Evolutionary conservation across 2,797 vertebrate species (phyloP).

Genomic region (Hydrocynus forskahlii): DNA sequence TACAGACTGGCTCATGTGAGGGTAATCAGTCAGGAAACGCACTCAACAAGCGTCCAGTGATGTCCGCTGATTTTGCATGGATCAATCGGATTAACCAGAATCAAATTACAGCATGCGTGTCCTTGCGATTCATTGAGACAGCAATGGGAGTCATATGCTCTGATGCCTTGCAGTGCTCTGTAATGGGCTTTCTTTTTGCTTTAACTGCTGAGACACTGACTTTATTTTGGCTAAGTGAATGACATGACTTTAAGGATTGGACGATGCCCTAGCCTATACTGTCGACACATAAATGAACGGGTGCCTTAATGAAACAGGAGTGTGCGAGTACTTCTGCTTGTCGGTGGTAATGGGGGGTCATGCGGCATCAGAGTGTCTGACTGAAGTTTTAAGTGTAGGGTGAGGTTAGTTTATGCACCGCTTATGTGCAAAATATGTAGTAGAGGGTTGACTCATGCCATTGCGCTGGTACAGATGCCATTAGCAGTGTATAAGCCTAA

Average conservation of each 20-base stretch:
- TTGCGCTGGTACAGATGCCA: not conserved
- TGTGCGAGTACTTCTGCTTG: not conserved
- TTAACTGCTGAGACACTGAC: not conserved
- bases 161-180: constrained; percentile 9
- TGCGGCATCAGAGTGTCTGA: constrained; percentile 19
- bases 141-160: constrained; percentile 33
- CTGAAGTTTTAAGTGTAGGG: constrained; percentile 35
- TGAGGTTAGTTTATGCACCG: constrained; percentile 15
- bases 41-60: constrained; percentile 56
- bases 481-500: constrained; percentile 3
- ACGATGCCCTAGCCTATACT: not conserved
- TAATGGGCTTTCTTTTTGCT: constrained; percentile 18
- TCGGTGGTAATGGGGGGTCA: constrained; percentile 27
- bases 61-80: constrained; percentile 49
- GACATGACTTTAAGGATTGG: not conserved
- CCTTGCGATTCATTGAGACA: constrained; percentile 20
- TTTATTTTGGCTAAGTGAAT: not conserved
- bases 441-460: constrained; percentile 19
- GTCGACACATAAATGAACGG: not conserved
- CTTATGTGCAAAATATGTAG: constrained; percentile 24
- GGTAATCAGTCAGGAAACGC: constrained; percentile 49
- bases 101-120: constrained; percentile 49
- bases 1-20: constrained; percentile 64
- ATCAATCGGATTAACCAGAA: constrained; percentile 62
- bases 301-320: constrained; percentile 9